Percentiles rank a stretch among this genome's conserved stretches.
These are phyloP conservation scores for Galerucella nymphaeae DNA, from an alignment of 2,888 invertebrate species.

Conservation along the genomic window DNA sequence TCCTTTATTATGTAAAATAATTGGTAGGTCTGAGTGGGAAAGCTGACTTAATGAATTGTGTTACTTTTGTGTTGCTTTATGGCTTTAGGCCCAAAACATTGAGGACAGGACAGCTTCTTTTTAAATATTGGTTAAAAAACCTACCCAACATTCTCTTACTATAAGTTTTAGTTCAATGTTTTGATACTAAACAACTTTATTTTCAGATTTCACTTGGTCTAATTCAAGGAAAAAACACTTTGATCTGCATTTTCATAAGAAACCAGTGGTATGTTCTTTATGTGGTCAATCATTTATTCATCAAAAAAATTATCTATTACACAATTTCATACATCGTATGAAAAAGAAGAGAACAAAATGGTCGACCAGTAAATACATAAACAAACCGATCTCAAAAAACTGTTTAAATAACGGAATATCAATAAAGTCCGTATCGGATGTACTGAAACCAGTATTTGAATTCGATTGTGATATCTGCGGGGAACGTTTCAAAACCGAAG, in stretches of 20 bases:
- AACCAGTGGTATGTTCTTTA: background rate
- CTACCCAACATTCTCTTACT: no score
- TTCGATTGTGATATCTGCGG: slow-evolving; percentile 17
- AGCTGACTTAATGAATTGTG: no score
- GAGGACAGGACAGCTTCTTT: no score
- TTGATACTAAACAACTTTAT: background rate
- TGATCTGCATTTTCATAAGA: background rate
- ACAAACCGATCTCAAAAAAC: background rate
- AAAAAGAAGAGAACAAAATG: slow-evolving; percentile 11
- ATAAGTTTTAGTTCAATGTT: background rate
- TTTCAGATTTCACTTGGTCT: slow-evolving; percentile 2
- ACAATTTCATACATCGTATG: background rate
- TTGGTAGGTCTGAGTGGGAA: no score
- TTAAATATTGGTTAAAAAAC: no score
- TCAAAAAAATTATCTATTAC: slow-evolving; percentile 2
- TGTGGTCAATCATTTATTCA: slow-evolving; percentile 2
- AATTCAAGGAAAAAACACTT: slow-evolving; percentile 2
- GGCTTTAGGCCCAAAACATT: no score
- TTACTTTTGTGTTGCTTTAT: no score
- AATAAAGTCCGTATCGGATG: background rate
- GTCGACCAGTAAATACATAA: background rate
- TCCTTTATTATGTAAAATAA: no score
- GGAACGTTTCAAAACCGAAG: background rate
- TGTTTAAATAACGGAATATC: background rate
- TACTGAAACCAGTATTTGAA: background rate